Conservation (phyloP, 2,797 vertebrate species). For the Argentina silus region DNA sequence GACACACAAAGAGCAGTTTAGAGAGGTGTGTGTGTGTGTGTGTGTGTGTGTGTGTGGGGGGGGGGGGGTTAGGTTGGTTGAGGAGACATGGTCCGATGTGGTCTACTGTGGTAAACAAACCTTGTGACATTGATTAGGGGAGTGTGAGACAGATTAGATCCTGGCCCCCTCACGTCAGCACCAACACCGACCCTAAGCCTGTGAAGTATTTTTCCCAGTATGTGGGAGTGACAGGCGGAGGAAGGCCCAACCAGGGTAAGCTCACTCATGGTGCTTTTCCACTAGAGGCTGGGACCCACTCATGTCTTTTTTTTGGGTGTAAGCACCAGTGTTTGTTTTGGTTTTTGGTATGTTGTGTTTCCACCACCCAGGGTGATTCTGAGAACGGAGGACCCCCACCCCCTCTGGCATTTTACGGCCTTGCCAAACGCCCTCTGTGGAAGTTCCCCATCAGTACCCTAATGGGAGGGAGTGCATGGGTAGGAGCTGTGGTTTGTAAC, state of each 20-base stretch:
- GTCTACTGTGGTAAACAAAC: slow-evolving; percentile 14
- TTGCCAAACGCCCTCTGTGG: slow-evolving; percentile 5
- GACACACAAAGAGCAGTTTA: no score
- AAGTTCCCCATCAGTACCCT: neutral
- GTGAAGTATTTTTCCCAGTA: slow-evolving; percentile 67
- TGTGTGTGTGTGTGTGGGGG: no score
- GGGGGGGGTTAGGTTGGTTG: no score
- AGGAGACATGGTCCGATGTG: no score
- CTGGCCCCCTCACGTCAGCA: slow-evolving; percentile 50
- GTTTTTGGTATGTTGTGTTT: no score
- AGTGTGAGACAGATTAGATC: slow-evolving; percentile 71
- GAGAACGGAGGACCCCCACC: neutral
- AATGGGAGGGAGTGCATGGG: neutral
- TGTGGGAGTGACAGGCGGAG: slow-evolving; percentile 57
- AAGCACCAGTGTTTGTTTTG: no score
- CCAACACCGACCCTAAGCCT: slow-evolving; percentile 62
- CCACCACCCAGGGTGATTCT: neutral
- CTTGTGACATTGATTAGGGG: slow-evolving; percentile 74
- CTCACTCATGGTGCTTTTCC: neutral
- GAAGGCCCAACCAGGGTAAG: slow-evolving; percentile 6
- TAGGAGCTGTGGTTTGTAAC: neutral
- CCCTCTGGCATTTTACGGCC: no score
- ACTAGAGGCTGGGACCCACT: neutral
- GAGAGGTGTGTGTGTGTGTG: no score
- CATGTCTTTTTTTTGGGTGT: no score